These are phyloP conservation scores for Corynorhinus townsendii DNA, from an alignment of 2,113 vertebrate species.

Conservation along the genomic window DNA sequence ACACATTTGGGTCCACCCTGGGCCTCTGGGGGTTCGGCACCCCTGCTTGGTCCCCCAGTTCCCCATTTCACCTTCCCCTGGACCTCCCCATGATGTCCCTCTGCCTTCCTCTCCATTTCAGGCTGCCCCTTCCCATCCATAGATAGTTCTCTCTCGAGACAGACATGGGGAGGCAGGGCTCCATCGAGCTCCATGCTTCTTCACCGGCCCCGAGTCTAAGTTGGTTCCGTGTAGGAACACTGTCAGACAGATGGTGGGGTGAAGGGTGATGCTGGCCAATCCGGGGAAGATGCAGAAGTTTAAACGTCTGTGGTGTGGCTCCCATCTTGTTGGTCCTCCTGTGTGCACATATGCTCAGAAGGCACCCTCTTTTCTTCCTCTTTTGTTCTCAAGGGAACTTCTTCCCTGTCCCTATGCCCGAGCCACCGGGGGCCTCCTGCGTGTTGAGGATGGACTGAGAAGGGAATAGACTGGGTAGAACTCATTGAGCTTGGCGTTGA, in stretches of 20 bases:
- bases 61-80: fast-evolving
- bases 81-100: fast-evolving
- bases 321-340: fast-evolving
- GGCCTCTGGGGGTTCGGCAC: not conserved
- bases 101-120: not conserved
- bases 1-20: not conserved
- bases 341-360: not conserved
- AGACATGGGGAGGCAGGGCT: not conserved
- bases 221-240: not conserved
- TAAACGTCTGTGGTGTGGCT: fast-evolving
- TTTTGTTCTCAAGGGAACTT: not conserved
- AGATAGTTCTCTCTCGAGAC: not conserved
- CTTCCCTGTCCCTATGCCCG: fast-evolving
- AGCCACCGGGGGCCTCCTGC: fast-evolving
- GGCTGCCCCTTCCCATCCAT: fast-evolving
- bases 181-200: not conserved
- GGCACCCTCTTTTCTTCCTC: not conserved
- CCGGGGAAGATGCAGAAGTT: not conserved
- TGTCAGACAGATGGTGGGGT: not conserved
- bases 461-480: not conserved
- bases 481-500: not conserved
- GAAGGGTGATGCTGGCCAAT: not conserved
- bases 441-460: not conserved
- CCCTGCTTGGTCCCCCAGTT: fast-evolving
- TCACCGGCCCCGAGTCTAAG: not conserved